Conservation (phyloP, 2,888 invertebrate genomes). For the Vesta saturnalis region DNA sequence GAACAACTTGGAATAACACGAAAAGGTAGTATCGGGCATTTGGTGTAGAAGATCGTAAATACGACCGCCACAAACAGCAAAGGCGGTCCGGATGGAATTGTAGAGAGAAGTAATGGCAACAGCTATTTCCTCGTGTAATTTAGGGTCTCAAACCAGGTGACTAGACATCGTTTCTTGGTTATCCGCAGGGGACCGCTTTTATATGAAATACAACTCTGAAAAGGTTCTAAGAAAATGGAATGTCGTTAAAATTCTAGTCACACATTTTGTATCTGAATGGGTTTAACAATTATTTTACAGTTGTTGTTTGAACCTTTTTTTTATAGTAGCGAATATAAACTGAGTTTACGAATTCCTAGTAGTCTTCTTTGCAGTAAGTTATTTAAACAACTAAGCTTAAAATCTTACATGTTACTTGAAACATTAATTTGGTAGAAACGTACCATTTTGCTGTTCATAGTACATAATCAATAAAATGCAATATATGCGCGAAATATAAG, state of each 20-base stretch:
- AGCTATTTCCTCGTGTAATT: constrained; percentile 57
- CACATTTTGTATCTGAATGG: constrained; percentile 43
- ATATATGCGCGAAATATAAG: no score
- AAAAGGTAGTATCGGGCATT: constrained; percentile 50
- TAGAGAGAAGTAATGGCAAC: constrained; percentile 54
- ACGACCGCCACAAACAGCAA: constrained; percentile 52
- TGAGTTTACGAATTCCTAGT: no score
- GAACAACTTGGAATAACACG: constrained; percentile 33
- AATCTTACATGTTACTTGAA: no score
- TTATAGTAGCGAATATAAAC: no score
- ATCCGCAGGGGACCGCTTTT: constrained; percentile 53
- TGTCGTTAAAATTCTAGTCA: constrained; percentile 53
- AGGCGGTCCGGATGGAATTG: constrained; percentile 54
- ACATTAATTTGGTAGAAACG: no score
- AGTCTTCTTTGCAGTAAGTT: no score
- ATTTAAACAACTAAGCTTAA: no score
- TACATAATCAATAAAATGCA: no score
- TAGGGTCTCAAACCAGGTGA: constrained; percentile 51
- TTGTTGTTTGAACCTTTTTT: no score
- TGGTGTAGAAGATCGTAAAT: constrained; percentile 56
- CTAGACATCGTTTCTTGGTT: constrained; percentile 45
- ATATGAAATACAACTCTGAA: constrained; percentile 56
- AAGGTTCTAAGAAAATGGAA: constrained; percentile 45
- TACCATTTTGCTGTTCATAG: no score
- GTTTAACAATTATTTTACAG: constrained; percentile 37